phyloP scores from a whole-genome alignment of 2,113 vertebrate species.

The Cisticola juncidis region DNA sequence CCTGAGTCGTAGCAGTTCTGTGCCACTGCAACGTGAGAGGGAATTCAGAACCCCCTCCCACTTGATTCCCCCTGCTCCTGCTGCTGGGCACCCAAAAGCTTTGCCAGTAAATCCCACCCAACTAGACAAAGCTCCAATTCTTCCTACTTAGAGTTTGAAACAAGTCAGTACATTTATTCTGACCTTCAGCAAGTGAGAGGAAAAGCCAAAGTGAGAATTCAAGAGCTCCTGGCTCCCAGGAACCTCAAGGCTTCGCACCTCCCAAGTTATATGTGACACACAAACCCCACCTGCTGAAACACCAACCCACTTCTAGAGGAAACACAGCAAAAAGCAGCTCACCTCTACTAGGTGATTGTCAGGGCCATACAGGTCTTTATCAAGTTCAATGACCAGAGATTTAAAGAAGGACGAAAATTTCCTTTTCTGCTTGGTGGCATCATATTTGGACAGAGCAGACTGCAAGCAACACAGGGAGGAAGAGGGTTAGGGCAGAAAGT shows the following conservation, averaged over 20 bases:
- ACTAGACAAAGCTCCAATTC: neutral
- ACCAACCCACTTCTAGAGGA: neutral
- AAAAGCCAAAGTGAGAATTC: neutral
- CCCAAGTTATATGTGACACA: neutral
- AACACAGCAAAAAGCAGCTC: slow-evolving; percentile 60
- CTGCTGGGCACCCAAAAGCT: neutral
- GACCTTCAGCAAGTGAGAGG: neutral
- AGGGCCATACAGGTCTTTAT: slow-evolving; percentile 98
- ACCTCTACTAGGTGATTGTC: slow-evolving; percentile 99
- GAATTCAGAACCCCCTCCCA: neutral
- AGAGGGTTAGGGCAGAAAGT: slow-evolving; percentile 41
- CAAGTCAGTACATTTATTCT: neutral
- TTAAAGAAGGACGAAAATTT: slow-evolving; percentile 99
- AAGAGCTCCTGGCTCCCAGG: neutral
- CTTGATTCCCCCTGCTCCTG: neutral
- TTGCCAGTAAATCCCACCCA: neutral
- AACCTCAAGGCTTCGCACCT: neutral
- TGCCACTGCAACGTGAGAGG: slow-evolving; percentile 85
- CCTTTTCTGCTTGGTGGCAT: slow-evolving; percentile 98
- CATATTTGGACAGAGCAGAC: slow-evolving; percentile 97
- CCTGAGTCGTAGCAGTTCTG: slow-evolving; percentile 97
- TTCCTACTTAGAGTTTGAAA: neutral
- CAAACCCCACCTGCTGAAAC: neutral
- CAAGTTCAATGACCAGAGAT: slow-evolving; percentile 97
- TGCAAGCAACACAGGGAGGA: slow-evolving; percentile 71